Conservation (phyloP, 2,113 vertebrate species). For the Uropsilus gracilis region DNA sequence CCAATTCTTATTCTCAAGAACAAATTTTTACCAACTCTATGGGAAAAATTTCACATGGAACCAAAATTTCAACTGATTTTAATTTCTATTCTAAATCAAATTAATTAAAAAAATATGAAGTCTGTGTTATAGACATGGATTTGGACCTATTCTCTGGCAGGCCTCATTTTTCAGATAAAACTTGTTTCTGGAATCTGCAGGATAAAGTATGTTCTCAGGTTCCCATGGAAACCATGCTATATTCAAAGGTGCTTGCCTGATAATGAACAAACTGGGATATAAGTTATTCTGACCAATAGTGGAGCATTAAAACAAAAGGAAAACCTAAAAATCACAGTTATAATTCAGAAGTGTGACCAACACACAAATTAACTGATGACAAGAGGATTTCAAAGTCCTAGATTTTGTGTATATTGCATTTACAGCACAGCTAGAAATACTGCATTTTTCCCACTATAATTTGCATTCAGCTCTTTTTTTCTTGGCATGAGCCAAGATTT, state of each 20-base stretch:
- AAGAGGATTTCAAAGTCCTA: not conserved
- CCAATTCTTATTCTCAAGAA: constrained; percentile 4
- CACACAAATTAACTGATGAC: not conserved
- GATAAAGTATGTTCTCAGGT: constrained; percentile 53
- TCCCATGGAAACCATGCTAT: constrained; percentile 65
- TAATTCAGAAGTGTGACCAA: not conserved
- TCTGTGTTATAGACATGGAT: not conserved
- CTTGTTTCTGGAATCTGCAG: not conserved
- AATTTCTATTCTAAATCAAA: constrained; percentile 27
- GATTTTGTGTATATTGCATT: not conserved
- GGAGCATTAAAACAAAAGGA: not conserved
- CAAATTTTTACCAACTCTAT: not conserved
- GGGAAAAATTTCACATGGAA: not conserved
- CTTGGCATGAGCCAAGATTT: not conserved
- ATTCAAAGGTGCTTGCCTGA: constrained; percentile 47
- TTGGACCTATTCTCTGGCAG: constrained; percentile 30
- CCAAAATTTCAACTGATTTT: constrained; percentile 24
- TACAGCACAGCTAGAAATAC: not conserved
- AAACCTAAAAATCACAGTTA: not conserved
- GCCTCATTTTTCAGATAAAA: constrained; percentile 56
- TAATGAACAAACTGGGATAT: constrained; percentile 13
- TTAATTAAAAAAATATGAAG: constrained; percentile 52
- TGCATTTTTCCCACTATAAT: not conserved
- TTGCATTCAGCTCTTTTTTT: not conserved
- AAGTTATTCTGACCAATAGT: not conserved